Percentiles rank a stretch among this genome's conserved stretches.
Conservation (phyloP, 2,888 invertebrate species). For the Troilus luridus region DNA sequence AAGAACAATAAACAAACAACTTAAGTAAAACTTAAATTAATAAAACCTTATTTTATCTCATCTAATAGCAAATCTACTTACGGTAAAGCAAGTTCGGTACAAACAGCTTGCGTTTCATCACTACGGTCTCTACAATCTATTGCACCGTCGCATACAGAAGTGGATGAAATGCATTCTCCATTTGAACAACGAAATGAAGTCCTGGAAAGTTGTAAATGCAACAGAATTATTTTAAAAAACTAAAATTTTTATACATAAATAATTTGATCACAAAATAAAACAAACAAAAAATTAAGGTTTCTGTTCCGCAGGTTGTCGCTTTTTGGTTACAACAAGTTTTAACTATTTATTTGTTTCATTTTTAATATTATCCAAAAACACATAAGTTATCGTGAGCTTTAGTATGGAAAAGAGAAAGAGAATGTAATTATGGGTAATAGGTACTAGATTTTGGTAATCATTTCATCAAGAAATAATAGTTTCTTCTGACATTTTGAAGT, state of each 20-base stretch:
- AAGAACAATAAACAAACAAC: background rate
- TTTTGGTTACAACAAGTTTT: too few species aligned
- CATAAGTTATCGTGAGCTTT: too few species aligned
- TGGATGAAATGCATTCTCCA: constrained; percentile 64
- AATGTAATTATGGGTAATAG: too few species aligned
- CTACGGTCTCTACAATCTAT: constrained; percentile 65
- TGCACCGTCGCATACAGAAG: constrained; percentile 65
- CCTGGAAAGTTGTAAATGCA: constrained; percentile 51
- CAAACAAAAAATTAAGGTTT: background rate
- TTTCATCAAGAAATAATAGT: too few species aligned
- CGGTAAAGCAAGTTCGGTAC: constrained; percentile 61
- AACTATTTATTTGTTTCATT: too few species aligned
- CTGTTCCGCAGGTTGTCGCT: too few species aligned
- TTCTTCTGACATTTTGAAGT: too few species aligned
- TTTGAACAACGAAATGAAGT: constrained; percentile 63
- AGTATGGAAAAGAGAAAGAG: too few species aligned
- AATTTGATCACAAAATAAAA: background rate
- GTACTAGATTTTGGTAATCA: too few species aligned
- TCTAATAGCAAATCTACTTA: constrained; percentile 54
- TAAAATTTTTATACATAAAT: background rate
- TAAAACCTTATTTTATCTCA: background rate
- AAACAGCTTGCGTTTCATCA: constrained; percentile 65
- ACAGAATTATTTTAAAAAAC: background rate
- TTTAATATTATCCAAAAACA: too few species aligned
- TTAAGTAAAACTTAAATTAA: background rate